These are phyloP conservation scores for Salmo trutta DNA, from an alignment of 2,797 vertebrate species.

Conservation along the genomic window DNA sequence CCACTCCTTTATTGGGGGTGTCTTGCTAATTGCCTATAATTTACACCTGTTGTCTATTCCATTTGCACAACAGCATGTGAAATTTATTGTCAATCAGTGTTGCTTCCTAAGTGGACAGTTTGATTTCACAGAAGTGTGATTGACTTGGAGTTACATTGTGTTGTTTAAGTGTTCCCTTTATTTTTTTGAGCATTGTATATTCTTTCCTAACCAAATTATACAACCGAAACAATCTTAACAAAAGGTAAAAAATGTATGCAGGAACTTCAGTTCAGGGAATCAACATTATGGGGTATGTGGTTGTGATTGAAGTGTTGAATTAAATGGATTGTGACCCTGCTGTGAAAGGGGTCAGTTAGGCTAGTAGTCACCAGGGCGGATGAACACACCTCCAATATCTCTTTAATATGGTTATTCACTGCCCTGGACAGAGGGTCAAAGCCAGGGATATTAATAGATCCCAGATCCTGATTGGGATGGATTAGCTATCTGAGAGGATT, in stretches of 20 bases:
- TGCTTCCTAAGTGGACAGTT: no score
- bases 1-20: no score
- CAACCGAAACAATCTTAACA: background rate
- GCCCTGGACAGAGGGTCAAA: slow-evolving; percentile 42
- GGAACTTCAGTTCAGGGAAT: background rate
- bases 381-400: slow-evolving; percentile 1
- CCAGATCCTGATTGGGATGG: slow-evolving; percentile 63
- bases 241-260: background rate
- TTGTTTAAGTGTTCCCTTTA: no score
- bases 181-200: no score
- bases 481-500: slow-evolving; percentile 58
- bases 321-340: background rate
- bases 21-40: no score
- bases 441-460: slow-evolving; percentile 60
- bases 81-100: no score
- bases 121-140: no score
- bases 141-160: no score
- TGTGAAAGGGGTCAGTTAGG: background rate
- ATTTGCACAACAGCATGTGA: no score
- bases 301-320: background rate
- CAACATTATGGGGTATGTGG: background rate
- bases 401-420: slow-evolving; percentile 59
- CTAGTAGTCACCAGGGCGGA: background rate
- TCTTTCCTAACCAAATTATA: no score
- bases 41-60: no score